Evolutionary conservation across 1,140 invertebrate species (phyloP).

Genomic region (Drosophila parvula): DNA sequence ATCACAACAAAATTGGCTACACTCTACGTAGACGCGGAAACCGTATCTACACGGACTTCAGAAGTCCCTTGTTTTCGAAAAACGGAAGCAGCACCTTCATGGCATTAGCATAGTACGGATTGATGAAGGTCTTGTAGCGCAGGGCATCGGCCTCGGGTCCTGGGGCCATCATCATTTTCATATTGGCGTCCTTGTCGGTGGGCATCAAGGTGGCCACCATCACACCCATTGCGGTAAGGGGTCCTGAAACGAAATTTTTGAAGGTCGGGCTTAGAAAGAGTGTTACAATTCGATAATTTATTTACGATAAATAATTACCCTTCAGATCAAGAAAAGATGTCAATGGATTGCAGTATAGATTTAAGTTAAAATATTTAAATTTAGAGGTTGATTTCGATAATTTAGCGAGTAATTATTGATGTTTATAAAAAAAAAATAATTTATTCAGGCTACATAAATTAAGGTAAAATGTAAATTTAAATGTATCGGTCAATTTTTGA

Average conservation of each 20-base stretch:
- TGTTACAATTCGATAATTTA: too few species aligned
- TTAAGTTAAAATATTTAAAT: too few species aligned
- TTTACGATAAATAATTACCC: too few species aligned
- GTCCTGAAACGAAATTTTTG: slow-evolving; percentile 20
- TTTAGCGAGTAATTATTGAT: too few species aligned
- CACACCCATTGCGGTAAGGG: slow-evolving; percentile 37
- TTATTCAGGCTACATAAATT: too few species aligned
- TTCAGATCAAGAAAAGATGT: too few species aligned
- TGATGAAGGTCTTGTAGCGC: slow-evolving; percentile 32
- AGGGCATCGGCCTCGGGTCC: slow-evolving; percentile 62
- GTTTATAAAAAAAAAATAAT: too few species aligned
- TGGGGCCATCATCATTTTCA: slow-evolving; percentile 50
- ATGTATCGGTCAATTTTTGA: not conserved
- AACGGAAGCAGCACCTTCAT: slow-evolving; percentile 62
- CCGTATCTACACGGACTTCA: slow-evolving; percentile 12
- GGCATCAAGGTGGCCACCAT: slow-evolving; percentile 45
- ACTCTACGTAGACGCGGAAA: not conserved
- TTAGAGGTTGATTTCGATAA: too few species aligned
- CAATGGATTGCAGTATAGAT: too few species aligned
- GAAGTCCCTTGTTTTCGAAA: slow-evolving; percentile 52
- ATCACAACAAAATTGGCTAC: slow-evolving; percentile 32
- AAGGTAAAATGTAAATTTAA: too few species aligned
- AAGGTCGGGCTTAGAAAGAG: not conserved
- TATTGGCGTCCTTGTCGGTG: slow-evolving; percentile 63
- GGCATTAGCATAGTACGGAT: slow-evolving; percentile 52